Evolutionary conservation across 2,797 vertebrate genomes (phyloP).

Genomic region (Propithecus perrieri): DNA sequence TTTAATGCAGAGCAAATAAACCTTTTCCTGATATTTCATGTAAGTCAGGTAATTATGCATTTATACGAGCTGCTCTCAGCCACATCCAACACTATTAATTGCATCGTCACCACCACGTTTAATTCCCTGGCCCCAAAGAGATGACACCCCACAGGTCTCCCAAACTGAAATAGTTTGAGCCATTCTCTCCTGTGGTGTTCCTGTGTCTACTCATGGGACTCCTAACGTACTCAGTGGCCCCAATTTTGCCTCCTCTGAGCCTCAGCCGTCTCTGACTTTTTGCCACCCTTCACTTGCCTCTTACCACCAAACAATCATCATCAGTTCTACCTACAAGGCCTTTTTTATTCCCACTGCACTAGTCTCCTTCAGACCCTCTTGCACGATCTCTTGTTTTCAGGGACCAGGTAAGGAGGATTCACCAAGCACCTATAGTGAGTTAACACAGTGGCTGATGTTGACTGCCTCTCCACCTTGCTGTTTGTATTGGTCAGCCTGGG

Average conservation of each 20-base stretch:
- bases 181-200: not conserved
- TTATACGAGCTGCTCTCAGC: not conserved
- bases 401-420: not conserved
- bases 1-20: conserved; percentile 14
- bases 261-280: not conserved
- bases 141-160: not conserved
- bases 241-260: not conserved
- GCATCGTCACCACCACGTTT: not conserved
- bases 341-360: not conserved
- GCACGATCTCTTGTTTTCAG: not conserved
- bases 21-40: not conserved
- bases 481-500: not conserved
- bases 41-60: not conserved
- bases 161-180: not conserved
- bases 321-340: not conserved
- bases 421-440: not conserved
- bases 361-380: not conserved
- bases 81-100: not conserved
- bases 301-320: not conserved
- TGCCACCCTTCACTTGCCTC: accelerated
- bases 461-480: not conserved
- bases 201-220: not conserved
- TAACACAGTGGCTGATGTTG: not conserved
- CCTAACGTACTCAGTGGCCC: not conserved
- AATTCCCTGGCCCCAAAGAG: not conserved